A percentile compares a stretch with the other conserved stretches of the same genome.
phyloP scores from a whole-genome alignment of 2,797 vertebrate species.

The Astyanax mexicanus region DNA sequence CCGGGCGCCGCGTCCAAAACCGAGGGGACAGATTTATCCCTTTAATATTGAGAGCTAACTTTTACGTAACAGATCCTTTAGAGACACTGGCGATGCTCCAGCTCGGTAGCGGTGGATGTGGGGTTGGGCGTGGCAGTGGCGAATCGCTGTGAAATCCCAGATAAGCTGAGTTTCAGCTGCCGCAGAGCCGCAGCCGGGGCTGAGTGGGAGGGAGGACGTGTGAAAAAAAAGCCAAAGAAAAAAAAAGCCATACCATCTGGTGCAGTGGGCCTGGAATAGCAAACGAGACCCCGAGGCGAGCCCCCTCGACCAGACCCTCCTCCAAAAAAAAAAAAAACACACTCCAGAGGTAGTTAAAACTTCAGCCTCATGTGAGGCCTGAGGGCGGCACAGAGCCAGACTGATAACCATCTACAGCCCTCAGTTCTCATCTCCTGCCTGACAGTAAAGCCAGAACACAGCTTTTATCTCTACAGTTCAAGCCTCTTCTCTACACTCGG shows the following conservation, averaged over 20 bases:
- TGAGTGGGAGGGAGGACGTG: conserved; percentile 38
- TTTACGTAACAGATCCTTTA: conserved; percentile 57
- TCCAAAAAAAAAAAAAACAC: background rate
- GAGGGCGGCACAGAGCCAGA: background rate
- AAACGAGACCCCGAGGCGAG: conserved; percentile 2
- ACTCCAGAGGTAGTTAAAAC: background rate
- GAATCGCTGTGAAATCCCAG: conserved; percentile 64
- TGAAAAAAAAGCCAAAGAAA: conserved; percentile 22
- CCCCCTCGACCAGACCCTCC: conserved; percentile 6
- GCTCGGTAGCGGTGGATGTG: conserved; percentile 48
- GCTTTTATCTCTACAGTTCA: background rate
- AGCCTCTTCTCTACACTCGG: background rate
- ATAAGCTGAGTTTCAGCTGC: conserved; percentile 60
- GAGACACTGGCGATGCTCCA: conserved; percentile 51
- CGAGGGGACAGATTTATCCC: conserved; percentile 46
- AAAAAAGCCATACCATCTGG: conserved; percentile 58
- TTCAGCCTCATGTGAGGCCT: conserved; percentile 7
- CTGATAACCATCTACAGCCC: background rate
- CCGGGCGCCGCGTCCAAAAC: conserved; percentile 6
- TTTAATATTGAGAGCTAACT: conserved; percentile 55
- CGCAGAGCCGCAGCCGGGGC: conserved; percentile 35
- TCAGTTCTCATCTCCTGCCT: background rate
- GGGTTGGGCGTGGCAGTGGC: conserved; percentile 44
- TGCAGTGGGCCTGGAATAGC: conserved; percentile 68
- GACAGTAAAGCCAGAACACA: background rate